A percentile compares a stretch with the other conserved stretches of the same genome.
These are phyloP conservation scores for Montipora foliosa DNA, from an alignment of 64 coral and sea anemone species.

Conservation along the genomic window DNA sequence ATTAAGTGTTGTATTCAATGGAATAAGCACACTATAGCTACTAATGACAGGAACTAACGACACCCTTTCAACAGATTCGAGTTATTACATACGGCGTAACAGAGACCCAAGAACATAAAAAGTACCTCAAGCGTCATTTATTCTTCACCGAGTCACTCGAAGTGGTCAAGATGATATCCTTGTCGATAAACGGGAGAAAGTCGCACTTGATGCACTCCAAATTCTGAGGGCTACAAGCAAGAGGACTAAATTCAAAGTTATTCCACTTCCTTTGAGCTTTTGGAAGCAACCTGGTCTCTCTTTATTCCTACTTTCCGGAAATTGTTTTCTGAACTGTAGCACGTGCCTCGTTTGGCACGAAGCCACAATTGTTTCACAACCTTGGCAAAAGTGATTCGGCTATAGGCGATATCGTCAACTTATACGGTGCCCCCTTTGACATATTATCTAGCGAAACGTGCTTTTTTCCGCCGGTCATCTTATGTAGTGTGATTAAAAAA, in stretches of 20 bases:
- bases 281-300: conserved; percentile 77
- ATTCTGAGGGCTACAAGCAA: neutral
- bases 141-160: neutral
- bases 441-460: too few species aligned
- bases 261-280: conserved; percentile 18
- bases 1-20: neutral
- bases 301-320: conserved; percentile 68
- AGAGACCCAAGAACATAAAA: neutral
- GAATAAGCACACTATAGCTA: neutral
- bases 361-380: conserved; percentile 36
- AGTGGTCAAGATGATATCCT: too few species aligned
- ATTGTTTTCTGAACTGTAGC: conserved; percentile 49
- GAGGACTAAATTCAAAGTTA: neutral
- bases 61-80: too few species aligned
- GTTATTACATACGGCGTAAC: too few species aligned
- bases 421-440: too few species aligned
- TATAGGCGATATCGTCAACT: too few species aligned
- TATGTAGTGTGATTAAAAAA: too few species aligned
- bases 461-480: too few species aligned
- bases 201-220: neutral
- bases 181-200: too few species aligned
- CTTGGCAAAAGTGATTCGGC: too few species aligned
- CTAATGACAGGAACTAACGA: neutral
- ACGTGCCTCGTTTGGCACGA: conserved; percentile 54
- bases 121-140: neutral